These are phyloP conservation scores for Antechinus flavipes DNA, from an alignment of 2,113 vertebrate species.

Conservation along the genomic window DNA sequence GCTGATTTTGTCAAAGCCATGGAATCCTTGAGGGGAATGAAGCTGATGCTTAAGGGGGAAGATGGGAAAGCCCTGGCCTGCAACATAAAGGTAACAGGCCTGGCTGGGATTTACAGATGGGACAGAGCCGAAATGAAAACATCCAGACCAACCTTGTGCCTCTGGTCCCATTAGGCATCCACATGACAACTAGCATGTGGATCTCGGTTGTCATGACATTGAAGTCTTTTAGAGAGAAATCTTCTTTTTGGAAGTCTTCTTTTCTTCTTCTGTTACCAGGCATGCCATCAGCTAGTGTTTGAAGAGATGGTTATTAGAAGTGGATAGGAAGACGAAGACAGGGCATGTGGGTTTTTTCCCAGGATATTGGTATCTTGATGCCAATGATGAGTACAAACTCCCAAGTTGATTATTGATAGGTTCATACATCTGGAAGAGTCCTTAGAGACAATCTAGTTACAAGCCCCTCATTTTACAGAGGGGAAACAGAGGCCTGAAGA, in stretches of 20 bases:
- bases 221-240: constrained; percentile 36
- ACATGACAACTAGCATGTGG: constrained; percentile 20
- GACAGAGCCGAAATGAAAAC: constrained; percentile 34
- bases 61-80: constrained; percentile 85
- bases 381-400: background rate
- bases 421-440: background rate
- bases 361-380: background rate
- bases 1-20: constrained; percentile 80
- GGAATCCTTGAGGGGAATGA: constrained; percentile 83
- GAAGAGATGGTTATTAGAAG: constrained; percentile 27
- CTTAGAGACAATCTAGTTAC: background rate
- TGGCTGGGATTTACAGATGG: constrained; percentile 40
- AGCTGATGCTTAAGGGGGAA: constrained; percentile 83
- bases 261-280: constrained; percentile 33
- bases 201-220: constrained; percentile 20
- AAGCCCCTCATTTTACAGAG: background rate
- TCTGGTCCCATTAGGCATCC: constrained; percentile 37
- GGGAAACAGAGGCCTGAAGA: background rate
- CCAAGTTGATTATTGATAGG: background rate
- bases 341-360: background rate
- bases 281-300: background rate
- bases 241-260: background rate
- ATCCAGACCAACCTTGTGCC: constrained; percentile 47
- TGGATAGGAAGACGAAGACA: background rate
- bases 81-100: constrained; percentile 83